Base-by-base conservation (phyloP, 2,888 invertebrate genomes). In the Drosophila mulleri region DNA sequence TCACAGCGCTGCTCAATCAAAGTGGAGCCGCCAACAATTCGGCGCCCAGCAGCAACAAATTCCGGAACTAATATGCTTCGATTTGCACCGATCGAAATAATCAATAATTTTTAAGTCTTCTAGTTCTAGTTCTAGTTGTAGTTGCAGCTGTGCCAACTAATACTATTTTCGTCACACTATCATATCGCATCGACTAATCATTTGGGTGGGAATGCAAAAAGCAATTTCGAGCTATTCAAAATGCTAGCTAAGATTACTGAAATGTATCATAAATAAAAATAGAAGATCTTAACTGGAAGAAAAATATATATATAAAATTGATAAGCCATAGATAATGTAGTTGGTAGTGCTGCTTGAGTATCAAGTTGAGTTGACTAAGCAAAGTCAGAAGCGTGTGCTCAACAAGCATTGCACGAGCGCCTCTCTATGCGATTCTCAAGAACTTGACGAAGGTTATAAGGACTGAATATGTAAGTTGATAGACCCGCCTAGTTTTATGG, bases 1-100 rank as follows among this genome's bases (percentile, higher is more conserved):
- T 93, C 3, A 93, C 93, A 2, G 93, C 93, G 7, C 78, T 93
- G 18, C 87, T 93, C 5, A 92, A 91, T 32, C 92, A 91, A 70
- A 75, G 80, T 45, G 75, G 77, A 39, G 45, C 53, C 45, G 57
- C 39, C 12, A 42, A 57, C 18, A 57, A 12, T 3, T 39, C 71
- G 9, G 9, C 72, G 9, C 44, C 58, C 44, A 67, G n/a, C n/a
- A 18, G 53, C 47, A 67, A 20, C 44, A 80, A 80, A 47, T 79
- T 77, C 44, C 77, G 80, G 20, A 76, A 77, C 44, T 79, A 76
- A 79, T 45, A 41, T 12, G 16, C 18, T 11, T 8, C 23, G 32
- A 41, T 20, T 23, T 41, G 26, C 18, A 57, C 4, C 32, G 4
- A 32, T 48, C 0, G 0, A 23, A 39, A 63, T 35, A 52, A 9